Conservation (phyloP, 2,888 invertebrate species). For the Heliconius hortense region DNA sequence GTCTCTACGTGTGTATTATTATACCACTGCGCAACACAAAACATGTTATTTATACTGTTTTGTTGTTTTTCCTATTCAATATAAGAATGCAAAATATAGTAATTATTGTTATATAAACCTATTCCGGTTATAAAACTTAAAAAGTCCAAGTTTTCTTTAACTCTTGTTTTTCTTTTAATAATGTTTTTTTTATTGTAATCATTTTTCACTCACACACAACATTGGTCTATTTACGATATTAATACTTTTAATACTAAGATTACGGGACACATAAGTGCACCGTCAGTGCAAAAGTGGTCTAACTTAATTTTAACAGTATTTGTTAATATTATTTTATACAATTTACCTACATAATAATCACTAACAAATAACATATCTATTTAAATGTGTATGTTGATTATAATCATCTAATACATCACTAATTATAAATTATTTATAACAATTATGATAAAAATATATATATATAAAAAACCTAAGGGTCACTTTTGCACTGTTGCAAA, state of each 20-base stretch:
- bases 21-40: not conserved
- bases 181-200: not conserved
- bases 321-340: not conserved
- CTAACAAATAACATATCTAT: too few species aligned
- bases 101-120: not conserved
- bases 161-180: not conserved
- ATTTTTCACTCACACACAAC: slow-evolving; percentile 8
- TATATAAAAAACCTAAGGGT: not conserved
- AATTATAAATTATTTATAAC: too few species aligned
- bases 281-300: slow-evolving; percentile 4
- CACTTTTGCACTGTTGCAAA: slow-evolving; percentile 5
- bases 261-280: not conserved
- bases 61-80: not conserved
- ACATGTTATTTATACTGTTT: slow-evolving; percentile 9
- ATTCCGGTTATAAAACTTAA: not conserved
- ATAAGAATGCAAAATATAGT: not conserved
- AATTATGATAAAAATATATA: too few species aligned
- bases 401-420: too few species aligned
- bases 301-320: not conserved
- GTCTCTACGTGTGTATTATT: slow-evolving; percentile 2
- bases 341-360: too few species aligned
- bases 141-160: not conserved
- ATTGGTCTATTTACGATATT: slow-evolving; percentile 11
- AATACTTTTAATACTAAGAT: slow-evolving; percentile 9
- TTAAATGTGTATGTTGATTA: too few species aligned